Base-by-base conservation (phyloP, 2,113 vertebrate genomes). In the Phodopus roborovskii region DNA sequence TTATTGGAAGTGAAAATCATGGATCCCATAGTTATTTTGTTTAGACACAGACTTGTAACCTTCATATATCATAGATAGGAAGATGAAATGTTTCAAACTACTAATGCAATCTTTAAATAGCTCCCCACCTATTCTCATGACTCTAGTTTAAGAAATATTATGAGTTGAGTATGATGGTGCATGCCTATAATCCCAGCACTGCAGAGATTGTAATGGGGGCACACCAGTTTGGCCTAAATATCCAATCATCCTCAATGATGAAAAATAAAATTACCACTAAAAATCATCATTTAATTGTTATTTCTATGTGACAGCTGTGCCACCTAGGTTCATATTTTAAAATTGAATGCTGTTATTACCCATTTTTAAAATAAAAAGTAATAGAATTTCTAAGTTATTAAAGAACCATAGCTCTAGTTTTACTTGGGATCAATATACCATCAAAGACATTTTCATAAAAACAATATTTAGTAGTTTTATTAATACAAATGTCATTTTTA, bases 391-490 rank as follows among this genome's bases (percentile, higher is more conserved):
- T 74, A 12, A 96, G 83, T 84, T 91, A 39, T 60, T 83, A 6
- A 9, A 60, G 58, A 58, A 24, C 6, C 4, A 92, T 73, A 91
- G 36, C 73, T 0, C 4, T 50, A 45, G 11, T 8, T 42, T 15
- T 9, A 92, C 10, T 83, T 93, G 12, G 13, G 12, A 90, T 56
- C 74, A 79, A 71, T 71, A 58, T 85, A 28, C 0, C 9, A 93
- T 36, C 10, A 85, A 92, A 81, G 62, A 50, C 20, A n/a, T 92
- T 53, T 92, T 88, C 87, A 48, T 64, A 68, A 75, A 96, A 94
- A 83, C 87, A 95, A 56, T 95, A 92, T 89, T 91, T 88, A 75
- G 74, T 83, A 64, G 10, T 94, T 78, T 85, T 36, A 97, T 88
- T 94, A 96, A 90, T 82, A 86, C 4, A 71, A 90, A 50, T 82